A percentile compares a stretch with the other conserved stretches of the same genome.
Evolutionary conservation across 1,140 invertebrate species (phyloP).

Genomic region (Saccostrea cuccullata): DNA sequence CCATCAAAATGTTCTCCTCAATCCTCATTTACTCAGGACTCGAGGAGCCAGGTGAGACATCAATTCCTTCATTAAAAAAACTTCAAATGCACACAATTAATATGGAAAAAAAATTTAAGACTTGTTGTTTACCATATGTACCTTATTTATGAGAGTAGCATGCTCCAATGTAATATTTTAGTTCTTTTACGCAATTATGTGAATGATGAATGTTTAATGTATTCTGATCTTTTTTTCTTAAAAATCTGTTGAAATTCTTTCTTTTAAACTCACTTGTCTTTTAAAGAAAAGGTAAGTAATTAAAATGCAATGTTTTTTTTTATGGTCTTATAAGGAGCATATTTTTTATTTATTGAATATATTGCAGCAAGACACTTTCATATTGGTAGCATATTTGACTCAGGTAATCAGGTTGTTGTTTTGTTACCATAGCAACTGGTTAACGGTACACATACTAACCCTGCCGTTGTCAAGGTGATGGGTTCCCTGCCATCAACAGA

Average conservation of each 20-base stretch:
- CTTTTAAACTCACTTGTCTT: slow-evolving; percentile 22
- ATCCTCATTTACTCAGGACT: slow-evolving; percentile 89
- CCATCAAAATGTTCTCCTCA: slow-evolving; percentile 84
- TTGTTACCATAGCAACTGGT: not conserved
- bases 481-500: not conserved
- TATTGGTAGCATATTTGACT: slow-evolving; percentile 33
- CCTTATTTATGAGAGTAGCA: not conserved
- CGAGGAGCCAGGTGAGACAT: slow-evolving; percentile 79
- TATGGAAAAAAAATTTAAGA: too few relatives aligned
- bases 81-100: not conserved
- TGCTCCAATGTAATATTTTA: not conserved
- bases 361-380: slow-evolving; percentile 18
- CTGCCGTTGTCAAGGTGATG: not conserved
- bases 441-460: not conserved
- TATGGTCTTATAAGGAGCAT: not conserved
- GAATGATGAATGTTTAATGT: not conserved
- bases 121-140: not conserved
- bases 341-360: slow-evolving; percentile 14
- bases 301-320: not conserved
- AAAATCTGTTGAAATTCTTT: slow-evolving; percentile 23
- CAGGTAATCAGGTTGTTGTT: slow-evolving; percentile 27
- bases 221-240: not conserved
- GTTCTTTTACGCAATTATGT: not conserved
- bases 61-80: not conserved
- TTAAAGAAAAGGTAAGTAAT: slow-evolving; percentile 11